Evolutionary conservation across 2,797 vertebrate species (phyloP), one percentile per base, ranked within the genome.

Genomic region (Sardinella longiceps): DNA sequence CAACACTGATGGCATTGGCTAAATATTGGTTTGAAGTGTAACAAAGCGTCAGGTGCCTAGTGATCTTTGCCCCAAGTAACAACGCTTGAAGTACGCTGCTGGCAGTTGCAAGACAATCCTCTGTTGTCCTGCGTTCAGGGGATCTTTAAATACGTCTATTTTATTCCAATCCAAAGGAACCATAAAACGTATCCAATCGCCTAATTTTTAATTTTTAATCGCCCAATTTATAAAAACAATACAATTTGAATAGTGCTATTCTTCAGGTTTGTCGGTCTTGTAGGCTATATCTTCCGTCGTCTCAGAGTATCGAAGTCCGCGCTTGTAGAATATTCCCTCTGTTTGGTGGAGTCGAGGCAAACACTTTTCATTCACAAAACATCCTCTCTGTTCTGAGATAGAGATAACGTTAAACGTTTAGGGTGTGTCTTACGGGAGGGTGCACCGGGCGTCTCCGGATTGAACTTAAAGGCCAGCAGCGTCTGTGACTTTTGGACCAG

Each of bases 391-490:
- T 77, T 77, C 70, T 66, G 28, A 30, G 88, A 87, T 80, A 66
- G 66, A 87, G 86, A 88, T 87, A 77, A 86, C 83, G 87, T 84
- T 45, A 84, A 84, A 74, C 15, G 80, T 82, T 48, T 70, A 28
- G 86, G 89, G 88, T 85, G 92, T 90, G 85, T 90, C 85, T 70
- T 90, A 87, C 91, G 89, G 89, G 87, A 81, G 85, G 84, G 82
- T 85, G 82, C 82, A 90, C 88, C 88, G 90, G 91, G 90, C 87
- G 89, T 84, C 83, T 86, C 84, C 84, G 86, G 87, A 82, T 85
- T 58, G 81, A 77, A 50, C 70, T 90, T 87, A 83, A 51, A 56
- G 90, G 89, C 85, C 88, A 91, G 89, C 86, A 91, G 89, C 86
- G 88, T 87, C 53, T 84, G 83, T 87, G 83, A 74, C 46, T 83